Evolutionary conservation across 1,140 invertebrate species (phyloP).

Genomic region (Drosophila leontia): DNA sequence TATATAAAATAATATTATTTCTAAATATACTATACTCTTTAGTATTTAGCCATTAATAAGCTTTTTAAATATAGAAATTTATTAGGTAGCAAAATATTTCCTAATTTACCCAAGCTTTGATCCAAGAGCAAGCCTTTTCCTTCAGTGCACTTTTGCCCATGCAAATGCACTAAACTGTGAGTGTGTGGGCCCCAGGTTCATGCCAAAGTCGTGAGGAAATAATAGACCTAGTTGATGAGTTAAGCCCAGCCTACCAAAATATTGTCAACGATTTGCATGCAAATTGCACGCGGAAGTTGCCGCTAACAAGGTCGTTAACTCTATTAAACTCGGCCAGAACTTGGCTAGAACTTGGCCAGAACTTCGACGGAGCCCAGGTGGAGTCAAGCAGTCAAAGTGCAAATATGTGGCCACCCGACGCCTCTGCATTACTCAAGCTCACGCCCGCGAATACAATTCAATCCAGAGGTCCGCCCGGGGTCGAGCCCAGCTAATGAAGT

Average conservation of each 20-base stretch:
- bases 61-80: background rate
- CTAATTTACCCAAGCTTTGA: too few relatives aligned
- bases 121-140: background rate
- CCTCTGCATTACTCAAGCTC: conserved; percentile 78
- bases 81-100: background rate
- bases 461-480: conserved; percentile 65
- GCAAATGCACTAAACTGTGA: conserved; percentile 44
- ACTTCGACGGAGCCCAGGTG: background rate
- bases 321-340: conserved; percentile 51
- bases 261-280: conserved; percentile 74
- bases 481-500: conserved; percentile 74
- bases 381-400: conserved; percentile 65
- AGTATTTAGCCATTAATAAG: background rate
- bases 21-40: background rate
- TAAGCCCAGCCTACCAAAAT: conserved; percentile 39
- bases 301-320: conserved; percentile 68
- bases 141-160: conserved; percentile 30
- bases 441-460: conserved; percentile 72
- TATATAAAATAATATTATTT: background rate
- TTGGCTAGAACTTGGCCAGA: conserved; percentile 7
- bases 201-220: conserved; percentile 65
- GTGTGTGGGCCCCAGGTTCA: conserved; percentile 54
- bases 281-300: conserved; percentile 73
- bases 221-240: conserved; percentile 60
- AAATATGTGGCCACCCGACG: conserved; percentile 72